phyloP scores from a whole-genome alignment of 2,888 invertebrate genomes.

The Ophion ellenae region DNA sequence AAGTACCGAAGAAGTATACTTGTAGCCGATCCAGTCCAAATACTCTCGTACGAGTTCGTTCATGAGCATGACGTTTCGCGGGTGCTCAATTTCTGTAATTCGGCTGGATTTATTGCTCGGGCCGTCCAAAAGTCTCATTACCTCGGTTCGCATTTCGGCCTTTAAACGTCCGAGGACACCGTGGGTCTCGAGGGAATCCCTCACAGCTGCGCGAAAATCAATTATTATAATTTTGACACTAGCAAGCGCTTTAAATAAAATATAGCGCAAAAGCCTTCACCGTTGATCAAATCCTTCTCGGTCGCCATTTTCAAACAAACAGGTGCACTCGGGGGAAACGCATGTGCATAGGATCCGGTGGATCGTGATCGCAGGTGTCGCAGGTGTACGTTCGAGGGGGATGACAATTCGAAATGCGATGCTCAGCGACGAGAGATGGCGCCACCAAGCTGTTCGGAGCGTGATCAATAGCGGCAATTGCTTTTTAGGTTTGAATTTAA shows the following conservation, averaged over 20 bases:
- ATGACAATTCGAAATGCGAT: no score
- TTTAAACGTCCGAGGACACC: constrained; percentile 80
- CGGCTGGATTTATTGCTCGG: constrained; percentile 71
- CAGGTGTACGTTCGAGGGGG: neutral
- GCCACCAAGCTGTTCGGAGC: neutral
- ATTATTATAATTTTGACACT: neutral
- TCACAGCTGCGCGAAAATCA: constrained; percentile 75
- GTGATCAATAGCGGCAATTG: neutral
- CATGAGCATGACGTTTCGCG: constrained; percentile 84
- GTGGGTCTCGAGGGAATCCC: constrained; percentile 78
- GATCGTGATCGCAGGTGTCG: neutral
- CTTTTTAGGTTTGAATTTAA: no score
- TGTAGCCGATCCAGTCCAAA: constrained; percentile 89
- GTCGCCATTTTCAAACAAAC: constrained; percentile 72
- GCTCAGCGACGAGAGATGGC: neutral
- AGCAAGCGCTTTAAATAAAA: neutral
- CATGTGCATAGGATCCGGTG: neutral
- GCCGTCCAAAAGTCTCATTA: constrained; percentile 79
- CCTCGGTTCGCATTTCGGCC: constrained; percentile 80
- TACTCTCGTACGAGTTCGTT: constrained; percentile 89
- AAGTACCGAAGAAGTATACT: constrained; percentile 87
- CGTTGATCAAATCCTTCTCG: constrained; percentile 70
- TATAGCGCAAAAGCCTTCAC: constrained; percentile 43
- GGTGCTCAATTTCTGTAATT: constrained; percentile 72
- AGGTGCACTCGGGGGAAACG: constrained; percentile 46